phyloP scores from a whole-genome alignment of 2,797 vertebrate genomes.

The Pseudomugil gertrudae region DNA sequence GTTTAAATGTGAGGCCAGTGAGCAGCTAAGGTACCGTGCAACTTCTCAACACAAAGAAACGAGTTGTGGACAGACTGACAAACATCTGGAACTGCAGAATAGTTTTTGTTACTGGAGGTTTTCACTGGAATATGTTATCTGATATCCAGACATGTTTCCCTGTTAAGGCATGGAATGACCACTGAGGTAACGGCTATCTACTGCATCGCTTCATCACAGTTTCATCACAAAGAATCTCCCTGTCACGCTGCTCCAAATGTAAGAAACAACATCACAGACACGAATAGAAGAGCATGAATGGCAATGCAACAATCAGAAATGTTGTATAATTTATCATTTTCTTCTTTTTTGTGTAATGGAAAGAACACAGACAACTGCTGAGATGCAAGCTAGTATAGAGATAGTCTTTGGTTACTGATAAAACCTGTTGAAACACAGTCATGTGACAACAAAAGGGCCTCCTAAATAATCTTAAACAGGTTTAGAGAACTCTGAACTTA shows the following conservation, averaged over 20 bases:
- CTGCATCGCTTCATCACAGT: slow-evolving; percentile 44
- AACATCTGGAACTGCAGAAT: not conserved
- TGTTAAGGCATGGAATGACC: slow-evolving; percentile 65
- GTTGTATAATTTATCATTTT: not conserved
- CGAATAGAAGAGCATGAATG: not conserved
- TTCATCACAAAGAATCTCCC: not conserved
- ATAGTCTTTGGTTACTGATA: slow-evolving; percentile 59
- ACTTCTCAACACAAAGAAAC: not conserved
- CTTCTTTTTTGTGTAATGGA: not conserved
- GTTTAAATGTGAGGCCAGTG: not conserved
- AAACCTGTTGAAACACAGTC: slow-evolving; percentile 26
- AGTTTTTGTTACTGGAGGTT: slow-evolving; percentile 21
- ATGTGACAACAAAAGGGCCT: not conserved
- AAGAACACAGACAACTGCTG: not conserved
- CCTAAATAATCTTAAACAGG: no score
- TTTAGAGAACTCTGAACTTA: no score
- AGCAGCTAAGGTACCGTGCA: not conserved
- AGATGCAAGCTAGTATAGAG: not conserved
- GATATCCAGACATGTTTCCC: slow-evolving; percentile 8
- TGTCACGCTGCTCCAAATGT: slow-evolving; percentile 1
- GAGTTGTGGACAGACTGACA: not conserved
- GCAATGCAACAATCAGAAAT: slow-evolving; percentile 1
- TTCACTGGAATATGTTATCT: slow-evolving; percentile 7
- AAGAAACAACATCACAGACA: slow-evolving; percentile 18
- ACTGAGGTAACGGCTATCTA: slow-evolving; percentile 45